Conservation (phyloP, 1,140 invertebrate species). For the Bilobella aurantiaca region DNA sequence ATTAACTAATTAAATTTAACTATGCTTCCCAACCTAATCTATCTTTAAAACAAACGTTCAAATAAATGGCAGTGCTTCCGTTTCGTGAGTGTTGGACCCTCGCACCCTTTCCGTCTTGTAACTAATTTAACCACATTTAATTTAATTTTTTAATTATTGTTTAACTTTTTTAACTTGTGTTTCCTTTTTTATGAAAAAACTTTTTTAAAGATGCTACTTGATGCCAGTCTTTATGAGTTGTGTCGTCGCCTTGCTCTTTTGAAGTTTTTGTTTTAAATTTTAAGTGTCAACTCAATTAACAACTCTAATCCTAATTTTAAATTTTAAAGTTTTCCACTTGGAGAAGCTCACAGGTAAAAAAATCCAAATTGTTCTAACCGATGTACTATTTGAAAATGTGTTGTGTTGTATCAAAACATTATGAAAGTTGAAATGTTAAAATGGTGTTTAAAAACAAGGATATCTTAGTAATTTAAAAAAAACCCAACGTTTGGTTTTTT, state of each 20-base stretch:
- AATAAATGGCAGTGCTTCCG: background rate
- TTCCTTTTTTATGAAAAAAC: background rate
- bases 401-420: background rate
- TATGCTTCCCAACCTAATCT: background rate
- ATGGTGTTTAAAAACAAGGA: no score
- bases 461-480: no score
- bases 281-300: background rate
- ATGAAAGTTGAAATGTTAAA: background rate
- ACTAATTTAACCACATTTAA: background rate
- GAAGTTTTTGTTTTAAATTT: no score
- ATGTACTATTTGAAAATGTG: background rate
- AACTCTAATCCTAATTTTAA: background rate
- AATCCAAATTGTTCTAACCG: background rate
- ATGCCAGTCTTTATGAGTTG: no score
- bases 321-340: constrained; percentile 45
- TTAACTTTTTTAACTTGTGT: no score
- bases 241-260: no score
- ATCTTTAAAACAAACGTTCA: background rate
- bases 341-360: constrained; percentile 49
- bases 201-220: no score
- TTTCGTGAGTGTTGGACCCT: background rate
- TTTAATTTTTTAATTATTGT: no score
- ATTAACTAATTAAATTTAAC: constrained; percentile 17
- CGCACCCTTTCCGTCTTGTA: background rate
- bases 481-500: no score